phyloP scores from a whole-genome alignment of 92 coral and sea anemone genomes.

The Palythoa heliodiscus region DNA sequence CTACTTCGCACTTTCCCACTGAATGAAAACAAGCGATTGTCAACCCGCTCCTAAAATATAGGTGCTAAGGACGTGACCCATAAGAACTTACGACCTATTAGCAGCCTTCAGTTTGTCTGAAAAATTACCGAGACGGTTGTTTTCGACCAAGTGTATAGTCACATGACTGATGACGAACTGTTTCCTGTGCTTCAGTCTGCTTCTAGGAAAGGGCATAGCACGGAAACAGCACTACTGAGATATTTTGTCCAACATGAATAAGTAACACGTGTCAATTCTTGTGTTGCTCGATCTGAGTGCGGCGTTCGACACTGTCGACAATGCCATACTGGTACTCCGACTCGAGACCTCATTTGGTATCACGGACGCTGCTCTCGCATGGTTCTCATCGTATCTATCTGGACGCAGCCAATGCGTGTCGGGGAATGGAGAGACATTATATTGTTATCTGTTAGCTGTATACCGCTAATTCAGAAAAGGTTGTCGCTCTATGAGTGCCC shows the following conservation, averaged over 20 bases:
- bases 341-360: too few species aligned
- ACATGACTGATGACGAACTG: slow-evolving; percentile 52
- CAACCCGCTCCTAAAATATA: slow-evolving; percentile 48
- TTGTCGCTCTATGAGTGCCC: too few species aligned
- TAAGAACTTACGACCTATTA: slow-evolving; percentile 58
- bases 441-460: too few species aligned
- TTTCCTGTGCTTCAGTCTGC: slow-evolving; percentile 42
- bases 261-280: too few species aligned
- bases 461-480: too few species aligned
- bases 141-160: slow-evolving; percentile 55
- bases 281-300: too few species aligned
- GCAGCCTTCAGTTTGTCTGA: slow-evolving; percentile 52
- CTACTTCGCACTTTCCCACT: slow-evolving; percentile 56
- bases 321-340: too few species aligned
- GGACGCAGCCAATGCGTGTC: too few species aligned
- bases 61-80: slow-evolving; percentile 51
- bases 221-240: slow-evolving; percentile 9
- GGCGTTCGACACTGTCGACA: too few species aligned
- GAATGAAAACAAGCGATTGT: slow-evolving; percentile 58
- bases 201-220: slow-evolving; percentile 19
- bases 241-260: slow-evolving; percentile 6
- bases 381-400: too few species aligned
- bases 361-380: too few species aligned
- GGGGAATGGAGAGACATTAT: too few species aligned
- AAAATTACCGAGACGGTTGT: slow-evolving; percentile 65